A percentile compares a stretch with the other conserved stretches of the same genome.
phyloP scores from a whole-genome alignment of 2,797 vertebrate genomes.

The Anisognathus igniventris region DNA sequence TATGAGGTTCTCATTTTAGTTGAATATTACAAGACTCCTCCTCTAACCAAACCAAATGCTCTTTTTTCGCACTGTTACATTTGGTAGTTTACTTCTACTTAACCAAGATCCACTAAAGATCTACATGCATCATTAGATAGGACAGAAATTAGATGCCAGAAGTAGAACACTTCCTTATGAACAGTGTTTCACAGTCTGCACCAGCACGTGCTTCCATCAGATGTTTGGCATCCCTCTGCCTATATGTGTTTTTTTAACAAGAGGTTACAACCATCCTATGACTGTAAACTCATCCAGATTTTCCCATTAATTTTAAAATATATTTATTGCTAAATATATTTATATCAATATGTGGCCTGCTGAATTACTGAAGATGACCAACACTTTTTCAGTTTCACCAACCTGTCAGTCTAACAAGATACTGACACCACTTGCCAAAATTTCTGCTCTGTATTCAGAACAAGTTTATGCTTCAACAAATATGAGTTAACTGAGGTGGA shows the following conservation, averaged over 20 bases:
- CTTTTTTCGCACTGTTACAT: not conserved
- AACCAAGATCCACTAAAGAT: conserved; percentile 8
- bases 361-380: not conserved
- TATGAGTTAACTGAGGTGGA: not conserved
- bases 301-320: not conserved
- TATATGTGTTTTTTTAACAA: not conserved
- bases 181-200: not conserved
- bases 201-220: conserved; percentile 14
- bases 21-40: not conserved
- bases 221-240: not conserved
- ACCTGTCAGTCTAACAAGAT: not conserved
- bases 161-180: conserved; percentile 24
- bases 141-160: conserved; percentile 20
- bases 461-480: not conserved
- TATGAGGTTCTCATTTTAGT: not conserved
- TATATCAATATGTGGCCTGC: not conserved
- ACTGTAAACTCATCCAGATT: not conserved
- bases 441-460: not conserved
- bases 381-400: not conserved
- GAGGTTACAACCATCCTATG: not conserved
- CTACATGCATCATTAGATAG: conserved; percentile 25
- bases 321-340: not conserved
- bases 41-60: not conserved
- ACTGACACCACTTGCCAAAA: not conserved
- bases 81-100: conserved; percentile 14